Percentiles rank a stretch among this genome's conserved stretches.
phyloP scores from a whole-genome alignment of 2,113 vertebrate species.

The Tympanuchus pallidicinctus region DNA sequence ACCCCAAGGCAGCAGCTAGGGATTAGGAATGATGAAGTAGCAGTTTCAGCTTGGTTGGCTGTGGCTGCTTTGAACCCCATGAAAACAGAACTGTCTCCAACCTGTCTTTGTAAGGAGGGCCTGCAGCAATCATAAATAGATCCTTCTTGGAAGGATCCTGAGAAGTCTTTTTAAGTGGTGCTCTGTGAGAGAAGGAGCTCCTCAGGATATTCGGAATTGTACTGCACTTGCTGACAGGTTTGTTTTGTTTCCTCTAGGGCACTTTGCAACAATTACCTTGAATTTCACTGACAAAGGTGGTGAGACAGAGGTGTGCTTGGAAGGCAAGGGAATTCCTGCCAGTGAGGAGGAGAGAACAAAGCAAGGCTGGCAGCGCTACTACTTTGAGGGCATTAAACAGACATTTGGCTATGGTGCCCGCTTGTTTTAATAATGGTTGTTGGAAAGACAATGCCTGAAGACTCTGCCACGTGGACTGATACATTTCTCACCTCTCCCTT shows the following conservation, averaged over 20 bases:
- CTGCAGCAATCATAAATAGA: background rate
- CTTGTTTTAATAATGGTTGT: slow-evolving; percentile 81
- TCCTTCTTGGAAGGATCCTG: background rate
- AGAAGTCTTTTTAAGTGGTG: background rate
- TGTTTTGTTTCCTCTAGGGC: slow-evolving; percentile 78
- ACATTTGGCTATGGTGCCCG: slow-evolving; percentile 92
- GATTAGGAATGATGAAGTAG: background rate
- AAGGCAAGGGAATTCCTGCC: slow-evolving; percentile 85
- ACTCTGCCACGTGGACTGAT: slow-evolving; percentile 73
- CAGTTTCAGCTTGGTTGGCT: background rate
- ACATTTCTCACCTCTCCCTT: slow-evolving; percentile 65
- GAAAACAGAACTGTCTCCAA: slow-evolving; percentile 10
- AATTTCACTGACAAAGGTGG: slow-evolving; percentile 83
- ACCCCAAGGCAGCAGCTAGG: background rate
- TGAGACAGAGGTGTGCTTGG: slow-evolving; percentile 86
- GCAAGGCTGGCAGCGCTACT: slow-evolving; percentile 93
- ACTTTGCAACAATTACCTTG: slow-evolving; percentile 87
- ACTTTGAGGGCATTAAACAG: slow-evolving; percentile 94
- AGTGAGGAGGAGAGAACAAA: slow-evolving; percentile 89
- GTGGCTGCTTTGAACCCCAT: background rate
- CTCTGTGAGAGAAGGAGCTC: background rate
- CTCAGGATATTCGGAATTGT: too few relatives aligned
- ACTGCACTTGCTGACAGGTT: background rate
- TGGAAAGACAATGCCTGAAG: slow-evolving; percentile 37
- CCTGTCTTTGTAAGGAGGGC: background rate